These are phyloP conservation scores for Edolisoma coerulescens DNA, from an alignment of 2,113 vertebrate genomes.

Conservation along the genomic window DNA sequence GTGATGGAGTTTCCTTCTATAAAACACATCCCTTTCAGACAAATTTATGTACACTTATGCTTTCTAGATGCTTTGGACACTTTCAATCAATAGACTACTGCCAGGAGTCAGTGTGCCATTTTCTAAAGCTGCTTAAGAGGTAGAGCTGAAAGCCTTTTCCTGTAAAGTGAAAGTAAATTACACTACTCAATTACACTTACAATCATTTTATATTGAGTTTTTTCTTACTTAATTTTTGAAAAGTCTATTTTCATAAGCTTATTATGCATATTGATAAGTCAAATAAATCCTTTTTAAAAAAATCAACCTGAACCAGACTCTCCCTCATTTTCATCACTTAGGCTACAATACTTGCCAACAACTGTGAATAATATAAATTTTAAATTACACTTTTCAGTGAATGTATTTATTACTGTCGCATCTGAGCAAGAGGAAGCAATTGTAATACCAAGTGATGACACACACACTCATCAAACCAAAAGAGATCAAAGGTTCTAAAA, in stretches of 20 bases:
- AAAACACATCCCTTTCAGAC: neutral
- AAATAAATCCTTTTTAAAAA: neutral
- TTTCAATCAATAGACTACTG: slow-evolving; percentile 25
- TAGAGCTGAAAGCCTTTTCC: slow-evolving; percentile 52
- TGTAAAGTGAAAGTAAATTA: slow-evolving; percentile 56
- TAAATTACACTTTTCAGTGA: slow-evolving; percentile 23
- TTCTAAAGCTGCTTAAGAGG: slow-evolving; percentile 25
- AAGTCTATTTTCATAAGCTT: slow-evolving; percentile 32
- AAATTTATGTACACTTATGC: neutral
- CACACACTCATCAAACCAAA: slow-evolving; percentile 7
- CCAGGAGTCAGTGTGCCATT: slow-evolving; percentile 5
- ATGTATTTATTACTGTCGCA: slow-evolving; percentile 45
- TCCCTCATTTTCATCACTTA: neutral
- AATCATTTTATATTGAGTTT: slow-evolving; percentile 22
- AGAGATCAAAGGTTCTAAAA: slow-evolving; percentile 34
- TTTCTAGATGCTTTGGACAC: neutral
- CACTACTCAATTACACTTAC: slow-evolving; percentile 20
- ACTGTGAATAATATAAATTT: slow-evolving; percentile 32
- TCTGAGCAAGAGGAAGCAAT: slow-evolving; percentile 41
- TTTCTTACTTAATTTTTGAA: slow-evolving; percentile 20
- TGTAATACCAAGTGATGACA: slow-evolving; percentile 41
- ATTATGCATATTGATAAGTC: neutral
- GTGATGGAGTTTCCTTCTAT: neutral
- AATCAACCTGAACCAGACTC: neutral
- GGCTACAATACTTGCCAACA: neutral